Evolutionary conservation across 2,113 vertebrate species (phyloP), one percentile per base, ranked within the genome.

Genomic region (Mus spicilegus): DNA sequence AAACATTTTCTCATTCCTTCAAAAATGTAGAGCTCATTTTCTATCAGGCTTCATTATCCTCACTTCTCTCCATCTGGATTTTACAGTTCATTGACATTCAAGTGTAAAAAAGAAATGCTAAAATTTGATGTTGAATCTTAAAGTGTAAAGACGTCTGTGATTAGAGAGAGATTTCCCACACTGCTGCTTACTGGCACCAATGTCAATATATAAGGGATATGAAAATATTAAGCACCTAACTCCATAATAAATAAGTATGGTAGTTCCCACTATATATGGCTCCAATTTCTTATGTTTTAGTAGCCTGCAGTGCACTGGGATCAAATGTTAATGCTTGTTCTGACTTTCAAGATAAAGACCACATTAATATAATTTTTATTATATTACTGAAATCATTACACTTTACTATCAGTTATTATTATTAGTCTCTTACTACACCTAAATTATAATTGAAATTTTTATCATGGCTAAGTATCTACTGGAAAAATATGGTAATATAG

Each of bases 1-100:
- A 95, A 89, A 94, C 61, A 69, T 90, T 92, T 91, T 70, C 78
- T 77, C 58, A 72, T 94, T 92, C 49, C 42, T 92, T 92, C 58
- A 78, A 42, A 84, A 92, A 73, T 17, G 26, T 76, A n/a, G 49
- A 93, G 56, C n/a, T 89, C 70, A 89, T 78, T 85, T 75, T 67
- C 42, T 54, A 8, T 12, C 91, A 90, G 75, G 56, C 36, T 87
- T 87, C 89, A 14, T 30, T 87, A 51, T 89, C 72, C 69, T 95
- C 75, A 76, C 82, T 91, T 82, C 3, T 49, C 30, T 93, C 87
- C 56, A 63, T 93, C 87, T 95, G 78, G 46, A 92, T 94, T 89
- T 70, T 70, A 65, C 11, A 84, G 58, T 11, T 61, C 70, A 96
- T 30, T 94, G 78, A 89, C 22, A 90, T 93, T 89, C 75, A 96